Conservation (phyloP, 2,797 vertebrate species). For the Glyptemys insculpta region DNA sequence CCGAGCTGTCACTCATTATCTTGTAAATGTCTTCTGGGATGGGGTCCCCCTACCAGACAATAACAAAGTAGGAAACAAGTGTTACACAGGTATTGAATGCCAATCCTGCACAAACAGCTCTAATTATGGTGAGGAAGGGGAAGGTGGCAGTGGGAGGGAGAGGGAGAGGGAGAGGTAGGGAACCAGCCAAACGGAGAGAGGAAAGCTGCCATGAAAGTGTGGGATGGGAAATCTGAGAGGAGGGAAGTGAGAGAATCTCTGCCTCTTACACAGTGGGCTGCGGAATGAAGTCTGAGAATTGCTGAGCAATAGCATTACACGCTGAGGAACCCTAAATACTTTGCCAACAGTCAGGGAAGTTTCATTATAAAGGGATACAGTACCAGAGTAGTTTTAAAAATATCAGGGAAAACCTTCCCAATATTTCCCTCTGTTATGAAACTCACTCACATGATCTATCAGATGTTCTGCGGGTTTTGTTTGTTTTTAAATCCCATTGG, state of each 20-base stretch:
- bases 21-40: conserved; percentile 92
- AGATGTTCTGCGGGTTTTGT: conserved; percentile 67
- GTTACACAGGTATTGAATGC: conserved; percentile 25
- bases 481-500: conserved; percentile 59
- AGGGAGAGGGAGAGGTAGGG: not conserved
- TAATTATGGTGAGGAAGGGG: not conserved
- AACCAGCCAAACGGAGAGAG: not conserved
- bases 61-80: conserved; percentile 43
- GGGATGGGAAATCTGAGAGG: not conserved
- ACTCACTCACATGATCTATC: conserved; percentile 61
- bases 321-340: not conserved
- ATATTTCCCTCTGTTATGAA: conserved; percentile 71
- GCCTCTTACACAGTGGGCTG: not conserved
- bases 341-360: conserved; percentile 3
- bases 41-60: conserved; percentile 88
- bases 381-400: conserved; percentile 62
- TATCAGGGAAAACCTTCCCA: conserved; percentile 71
- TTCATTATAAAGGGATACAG: conserved; percentile 47
- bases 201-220: rapidly evolving
- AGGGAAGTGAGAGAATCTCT: not conserved
- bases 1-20: conserved; percentile 88
- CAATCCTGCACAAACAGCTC: rapidly evolving
- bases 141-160: not conserved
- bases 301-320: rapidly evolving
- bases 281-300: not conserved